Evolutionary conservation across 2,888 invertebrate genomes (phyloP).

Genomic region (Drosophila melanosoma): DNA sequence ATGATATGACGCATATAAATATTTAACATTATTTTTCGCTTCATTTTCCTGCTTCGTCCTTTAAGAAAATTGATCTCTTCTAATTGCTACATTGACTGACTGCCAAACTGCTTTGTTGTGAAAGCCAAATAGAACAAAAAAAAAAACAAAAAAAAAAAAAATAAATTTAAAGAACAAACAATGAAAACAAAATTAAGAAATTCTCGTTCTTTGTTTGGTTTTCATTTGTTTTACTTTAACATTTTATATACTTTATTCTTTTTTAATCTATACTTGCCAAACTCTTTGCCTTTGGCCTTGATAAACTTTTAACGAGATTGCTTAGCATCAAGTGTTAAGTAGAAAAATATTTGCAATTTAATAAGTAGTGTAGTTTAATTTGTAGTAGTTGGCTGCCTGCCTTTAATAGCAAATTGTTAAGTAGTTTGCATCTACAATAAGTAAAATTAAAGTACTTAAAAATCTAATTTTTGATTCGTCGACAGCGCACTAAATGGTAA

Average conservation of each 20-base stretch:
- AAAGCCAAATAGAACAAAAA: slow-evolving; percentile 34
- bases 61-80: slow-evolving; percentile 41
- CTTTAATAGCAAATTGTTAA: slow-evolving; percentile 27
- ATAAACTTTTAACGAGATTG: slow-evolving; percentile 47
- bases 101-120: slow-evolving; percentile 82
- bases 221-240: slow-evolving; percentile 13
- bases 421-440: slow-evolving; percentile 47
- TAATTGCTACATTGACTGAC: slow-evolving; percentile 79
- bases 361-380: slow-evolving; percentile 46
- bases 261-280: slow-evolving; percentile 48
- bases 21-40: slow-evolving; percentile 36
- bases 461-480: slow-evolving; percentile 8
- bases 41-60: slow-evolving; percentile 30
- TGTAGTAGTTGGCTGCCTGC: slow-evolving; percentile 47
- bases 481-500: slow-evolving; percentile 25
- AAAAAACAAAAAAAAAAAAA: neutral
- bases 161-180: neutral
- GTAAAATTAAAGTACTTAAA: slow-evolving; percentile 28
- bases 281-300: slow-evolving; percentile 55
- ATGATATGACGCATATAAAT: slow-evolving; percentile 21
- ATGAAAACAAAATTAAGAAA: slow-evolving; percentile 29
- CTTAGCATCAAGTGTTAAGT: slow-evolving; percentile 53
- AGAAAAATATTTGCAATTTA: slow-evolving; percentile 55
- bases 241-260: slow-evolving; percentile 29
- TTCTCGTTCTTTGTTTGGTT: slow-evolving; percentile 26